Evolutionary conservation across 1,140 invertebrate genomes (phyloP).

Genomic region (Parapsyche elsis): DNA sequence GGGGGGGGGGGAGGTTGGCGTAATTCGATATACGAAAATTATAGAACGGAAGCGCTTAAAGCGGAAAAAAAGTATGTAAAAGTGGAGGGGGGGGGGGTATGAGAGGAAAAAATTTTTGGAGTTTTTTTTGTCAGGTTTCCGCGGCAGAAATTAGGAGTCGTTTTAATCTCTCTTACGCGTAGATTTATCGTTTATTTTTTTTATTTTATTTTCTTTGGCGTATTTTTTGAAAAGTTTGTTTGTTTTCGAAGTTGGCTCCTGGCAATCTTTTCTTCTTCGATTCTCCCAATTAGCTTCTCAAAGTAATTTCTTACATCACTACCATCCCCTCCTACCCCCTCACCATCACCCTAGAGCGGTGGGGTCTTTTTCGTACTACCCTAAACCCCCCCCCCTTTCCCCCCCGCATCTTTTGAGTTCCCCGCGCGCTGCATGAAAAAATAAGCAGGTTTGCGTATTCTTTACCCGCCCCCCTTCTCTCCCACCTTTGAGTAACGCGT

Average conservation of each 20-base stretch:
- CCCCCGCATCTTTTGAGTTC: background rate
- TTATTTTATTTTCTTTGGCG: constrained; percentile 33
- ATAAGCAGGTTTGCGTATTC: constrained; percentile 50
- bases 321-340: constrained; percentile 30
- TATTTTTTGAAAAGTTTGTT: constrained; percentile 48
- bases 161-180: constrained; percentile 18
- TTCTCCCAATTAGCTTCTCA: constrained; percentile 54
- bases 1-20: background rate
- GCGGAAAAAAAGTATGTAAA: background rate
- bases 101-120: background rate
- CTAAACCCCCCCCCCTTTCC: background rate
- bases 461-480: constrained; percentile 12
- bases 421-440: constrained; percentile 44
- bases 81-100: background rate
- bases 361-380: constrained; percentile 6
- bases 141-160: constrained; percentile 15
- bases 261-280: constrained; percentile 53
- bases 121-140: background rate
- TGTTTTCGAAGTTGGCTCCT: constrained; percentile 48
- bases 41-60: constrained; percentile 16
- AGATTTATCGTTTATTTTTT: constrained; percentile 25
- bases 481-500: constrained; percentile 23
- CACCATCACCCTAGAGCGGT: background rate
- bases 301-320: constrained; percentile 55
- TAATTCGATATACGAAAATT: constrained; percentile 13